A percentile compares a stretch with the other conserved stretches of the same genome.
These are phyloP conservation scores for Chromoteleia sp. DNA, from an alignment of 2,888 invertebrate species.

Conservation along the genomic window DNA sequence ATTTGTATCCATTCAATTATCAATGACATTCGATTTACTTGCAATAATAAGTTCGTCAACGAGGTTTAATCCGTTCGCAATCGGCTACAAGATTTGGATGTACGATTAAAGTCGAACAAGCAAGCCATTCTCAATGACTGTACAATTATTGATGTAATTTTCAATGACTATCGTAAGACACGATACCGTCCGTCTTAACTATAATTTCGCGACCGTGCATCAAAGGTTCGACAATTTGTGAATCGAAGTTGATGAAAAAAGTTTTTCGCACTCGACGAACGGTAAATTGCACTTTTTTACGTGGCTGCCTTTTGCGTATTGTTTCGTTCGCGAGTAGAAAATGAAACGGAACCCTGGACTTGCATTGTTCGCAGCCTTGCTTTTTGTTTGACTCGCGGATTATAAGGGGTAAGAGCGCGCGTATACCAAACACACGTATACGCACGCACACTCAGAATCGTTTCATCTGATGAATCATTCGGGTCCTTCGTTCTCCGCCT, in stretches of 20 bases:
- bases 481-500: constrained; percentile 31
- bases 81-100: too few relatives aligned
- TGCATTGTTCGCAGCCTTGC: constrained; percentile 35
- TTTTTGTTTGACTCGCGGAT: constrained; percentile 60
- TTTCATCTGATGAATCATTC: constrained; percentile 51
- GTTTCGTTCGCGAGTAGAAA: constrained; percentile 34
- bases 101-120: too few relatives aligned
- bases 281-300: constrained; percentile 47
- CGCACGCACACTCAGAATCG: constrained; percentile 1
- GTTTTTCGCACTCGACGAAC: constrained; percentile 51
- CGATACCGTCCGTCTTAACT: not conserved
- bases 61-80: too few relatives aligned
- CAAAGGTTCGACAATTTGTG: constrained; percentile 30
- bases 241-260: constrained; percentile 54
- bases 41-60: too few relatives aligned
- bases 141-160: too few relatives aligned
- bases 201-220: not conserved
- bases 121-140: too few relatives aligned
- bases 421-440: constrained; percentile 5
- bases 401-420: constrained; percentile 42
- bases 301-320: constrained; percentile 31
- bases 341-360: constrained; percentile 45
- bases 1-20: too few relatives aligned
- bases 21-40: too few relatives aligned
- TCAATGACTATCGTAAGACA: too few relatives aligned